phyloP scores from a whole-genome alignment of 2,888 invertebrate genomes.

The Lepidocyrtoides sp. region DNA sequence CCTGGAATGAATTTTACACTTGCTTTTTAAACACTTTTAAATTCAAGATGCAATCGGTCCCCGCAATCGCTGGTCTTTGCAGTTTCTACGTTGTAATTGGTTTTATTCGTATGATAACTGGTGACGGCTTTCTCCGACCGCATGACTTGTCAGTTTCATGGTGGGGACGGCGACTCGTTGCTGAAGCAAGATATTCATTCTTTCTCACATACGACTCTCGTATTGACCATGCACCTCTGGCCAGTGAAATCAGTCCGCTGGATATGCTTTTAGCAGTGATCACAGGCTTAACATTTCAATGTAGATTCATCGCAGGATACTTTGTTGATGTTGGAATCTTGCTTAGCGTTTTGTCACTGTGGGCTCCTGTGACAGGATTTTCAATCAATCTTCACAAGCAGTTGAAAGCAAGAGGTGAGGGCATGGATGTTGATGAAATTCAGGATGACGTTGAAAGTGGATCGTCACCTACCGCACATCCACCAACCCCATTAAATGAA shows the following conservation, averaged over 20 bases:
- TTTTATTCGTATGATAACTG: conserved; percentile 68
- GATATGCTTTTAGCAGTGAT: conserved; percentile 50
- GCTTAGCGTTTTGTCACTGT: conserved; percentile 50
- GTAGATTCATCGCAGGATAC: conserved; percentile 63
- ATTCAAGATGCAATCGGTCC: conserved; percentile 44
- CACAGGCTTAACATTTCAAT: conserved; percentile 52
- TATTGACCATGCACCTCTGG: conserved; percentile 44
- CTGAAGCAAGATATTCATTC: conserved; percentile 72
- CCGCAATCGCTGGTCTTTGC: conserved; percentile 20
- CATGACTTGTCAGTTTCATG: conserved; percentile 31
- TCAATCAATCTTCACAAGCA: conserved; percentile 11
- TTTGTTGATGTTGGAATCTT: conserved; percentile 64
- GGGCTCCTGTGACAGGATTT: conserved; percentile 70
- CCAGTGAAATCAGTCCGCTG: conserved; percentile 39
- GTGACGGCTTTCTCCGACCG: conserved; percentile 63
- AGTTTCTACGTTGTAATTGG: conserved; percentile 57
- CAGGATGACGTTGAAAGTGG: background rate
- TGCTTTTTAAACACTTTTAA: background rate
- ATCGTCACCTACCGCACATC: background rate
- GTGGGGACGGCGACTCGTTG: conserved; percentile 61
- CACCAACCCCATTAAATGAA: background rate
- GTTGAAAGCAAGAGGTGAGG: background rate
- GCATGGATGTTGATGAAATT: background rate
- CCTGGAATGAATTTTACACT: background rate
- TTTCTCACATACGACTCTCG: conserved; percentile 51